phyloP scores from a whole-genome alignment of 1,140 invertebrate species.

The Habropoda laboriosa region DNA sequence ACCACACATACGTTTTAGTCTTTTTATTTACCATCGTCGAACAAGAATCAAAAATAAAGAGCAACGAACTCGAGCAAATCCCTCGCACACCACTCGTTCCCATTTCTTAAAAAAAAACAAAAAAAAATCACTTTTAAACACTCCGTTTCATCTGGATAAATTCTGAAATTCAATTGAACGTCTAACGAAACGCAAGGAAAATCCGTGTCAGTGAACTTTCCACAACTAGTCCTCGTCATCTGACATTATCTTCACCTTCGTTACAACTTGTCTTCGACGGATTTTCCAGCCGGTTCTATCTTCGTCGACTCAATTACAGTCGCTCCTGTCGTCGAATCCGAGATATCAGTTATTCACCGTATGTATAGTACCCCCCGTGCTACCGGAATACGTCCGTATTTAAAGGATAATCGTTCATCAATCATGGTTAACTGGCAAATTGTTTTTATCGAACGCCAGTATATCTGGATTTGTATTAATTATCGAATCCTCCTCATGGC shows the following conservation, averaged over 20 bases:
- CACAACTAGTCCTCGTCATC: neutral
- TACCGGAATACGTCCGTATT: neutral
- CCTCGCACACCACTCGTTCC: too few relatives aligned
- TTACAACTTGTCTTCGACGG: neutral
- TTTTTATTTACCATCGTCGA: too few relatives aligned
- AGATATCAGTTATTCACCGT: conserved; percentile 21
- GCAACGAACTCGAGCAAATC: too few relatives aligned
- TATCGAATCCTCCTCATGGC: conserved; percentile 61
- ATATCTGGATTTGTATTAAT: conserved; percentile 53
- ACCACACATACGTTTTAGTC: too few relatives aligned
- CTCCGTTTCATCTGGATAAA: neutral
- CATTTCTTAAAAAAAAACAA: too few relatives aligned
- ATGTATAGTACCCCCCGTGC: neutral
- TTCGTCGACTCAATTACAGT: neutral
- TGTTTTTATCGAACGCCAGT: conserved; percentile 30
- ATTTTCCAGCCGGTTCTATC: conserved; percentile 19
- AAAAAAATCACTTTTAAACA: too few relatives aligned
- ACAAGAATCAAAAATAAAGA: too few relatives aligned
- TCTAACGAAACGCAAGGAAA: neutral
- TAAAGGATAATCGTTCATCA: conserved; percentile 34
- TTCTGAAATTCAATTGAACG: neutral
- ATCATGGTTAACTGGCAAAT: conserved; percentile 42
- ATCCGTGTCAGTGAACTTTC: neutral
- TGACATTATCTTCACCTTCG: neutral
- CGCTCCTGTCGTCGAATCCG: neutral